Conservation (phyloP, 2,888 invertebrate genomes). For the Catonia carolina region DNA sequence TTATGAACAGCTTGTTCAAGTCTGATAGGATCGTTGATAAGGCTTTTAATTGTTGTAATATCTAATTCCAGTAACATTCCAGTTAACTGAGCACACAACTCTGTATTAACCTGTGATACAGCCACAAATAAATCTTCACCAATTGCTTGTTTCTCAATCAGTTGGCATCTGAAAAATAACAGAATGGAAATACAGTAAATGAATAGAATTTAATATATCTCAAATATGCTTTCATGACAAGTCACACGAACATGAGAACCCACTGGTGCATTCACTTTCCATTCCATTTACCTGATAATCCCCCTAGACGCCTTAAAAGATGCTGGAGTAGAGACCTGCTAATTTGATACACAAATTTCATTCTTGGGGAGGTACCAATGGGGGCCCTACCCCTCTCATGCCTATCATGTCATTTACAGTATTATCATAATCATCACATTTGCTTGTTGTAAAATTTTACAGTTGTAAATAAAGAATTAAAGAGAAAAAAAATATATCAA, state of each 20-base stretch:
- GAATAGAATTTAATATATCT: neutral
- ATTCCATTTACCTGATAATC: too few relatives aligned
- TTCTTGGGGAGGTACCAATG: too few relatives aligned
- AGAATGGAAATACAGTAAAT: neutral
- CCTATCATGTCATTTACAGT: too few relatives aligned
- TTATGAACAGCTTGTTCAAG: constrained; percentile 29
- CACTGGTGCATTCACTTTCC: too few relatives aligned
- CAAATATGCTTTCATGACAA: neutral
- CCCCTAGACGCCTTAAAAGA: too few relatives aligned
- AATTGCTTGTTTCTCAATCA: constrained; percentile 28
- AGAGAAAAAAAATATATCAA: too few relatives aligned
- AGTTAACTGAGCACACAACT: constrained; percentile 31
- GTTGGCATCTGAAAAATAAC: constrained; percentile 22
- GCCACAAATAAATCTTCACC: constrained; percentile 29
- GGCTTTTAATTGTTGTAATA: constrained; percentile 24
- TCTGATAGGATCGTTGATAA: constrained; percentile 23
- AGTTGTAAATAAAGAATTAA: too few relatives aligned
- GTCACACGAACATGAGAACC: constrained; percentile 1
- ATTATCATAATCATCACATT: too few relatives aligned
- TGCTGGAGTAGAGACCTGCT: too few relatives aligned
- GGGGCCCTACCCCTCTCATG: too few relatives aligned
- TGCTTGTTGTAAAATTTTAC: too few relatives aligned
- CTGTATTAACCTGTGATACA: constrained; percentile 27
- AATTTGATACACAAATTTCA: too few relatives aligned
- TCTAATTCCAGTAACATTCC: constrained; percentile 33